Percentiles rank a stretch among this genome's conserved stretches.
Evolutionary conservation across 2,797 vertebrate genomes (phyloP).

Genomic region (Chelonia mydas): DNA sequence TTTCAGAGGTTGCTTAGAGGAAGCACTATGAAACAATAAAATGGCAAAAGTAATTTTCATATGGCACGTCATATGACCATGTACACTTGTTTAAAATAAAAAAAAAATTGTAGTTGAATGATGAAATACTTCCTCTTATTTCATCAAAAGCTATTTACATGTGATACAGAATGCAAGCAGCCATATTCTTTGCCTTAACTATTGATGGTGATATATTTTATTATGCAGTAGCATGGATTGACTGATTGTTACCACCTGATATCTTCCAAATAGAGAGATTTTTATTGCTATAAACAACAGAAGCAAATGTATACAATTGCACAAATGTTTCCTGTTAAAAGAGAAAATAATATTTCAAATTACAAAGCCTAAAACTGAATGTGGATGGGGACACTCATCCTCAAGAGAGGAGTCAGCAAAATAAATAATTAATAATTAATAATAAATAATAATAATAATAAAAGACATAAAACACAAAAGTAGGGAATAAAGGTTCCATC

Average conservation of each 20-base stretch:
- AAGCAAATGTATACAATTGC: background rate
- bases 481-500: background rate
- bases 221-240: background rate
- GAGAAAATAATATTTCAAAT: background rate
- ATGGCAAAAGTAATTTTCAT: background rate
- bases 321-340: background rate
- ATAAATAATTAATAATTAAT: background rate
- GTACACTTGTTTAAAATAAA: background rate
- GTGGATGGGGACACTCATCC: accelerated
- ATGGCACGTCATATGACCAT: background rate
- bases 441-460: background rate
- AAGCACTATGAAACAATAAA: background rate
- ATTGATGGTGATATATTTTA: background rate
- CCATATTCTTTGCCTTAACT: background rate
- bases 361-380: background rate
- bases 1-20: background rate
- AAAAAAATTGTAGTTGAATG: background rate
- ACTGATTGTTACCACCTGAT: background rate
- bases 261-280: background rate
- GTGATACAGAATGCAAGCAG: background rate
- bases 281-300: background rate
- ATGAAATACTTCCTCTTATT: background rate
- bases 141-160: accelerated
- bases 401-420: background rate
- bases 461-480: background rate